Evolutionary conservation across 2,888 invertebrate species (phyloP).

Genomic region (Aethes cnicana): DNA sequence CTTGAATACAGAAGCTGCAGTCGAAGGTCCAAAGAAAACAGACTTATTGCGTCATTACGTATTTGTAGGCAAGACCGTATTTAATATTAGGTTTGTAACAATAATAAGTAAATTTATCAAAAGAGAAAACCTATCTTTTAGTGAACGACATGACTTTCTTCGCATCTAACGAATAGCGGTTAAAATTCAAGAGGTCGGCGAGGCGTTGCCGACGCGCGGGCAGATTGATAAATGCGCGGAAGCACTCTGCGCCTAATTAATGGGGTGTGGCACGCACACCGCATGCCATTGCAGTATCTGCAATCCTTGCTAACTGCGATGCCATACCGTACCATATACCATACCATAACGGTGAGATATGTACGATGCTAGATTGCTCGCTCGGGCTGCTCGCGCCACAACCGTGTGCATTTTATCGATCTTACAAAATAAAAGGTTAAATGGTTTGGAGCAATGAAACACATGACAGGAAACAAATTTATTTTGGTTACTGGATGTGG

Average conservation of each 20-base stretch:
- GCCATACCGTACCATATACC: constrained; percentile 38
- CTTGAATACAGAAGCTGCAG: too few relatives aligned
- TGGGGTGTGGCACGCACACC: constrained; percentile 78
- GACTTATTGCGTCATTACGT: too few relatives aligned
- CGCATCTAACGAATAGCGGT: constrained; percentile 28
- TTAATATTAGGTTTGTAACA: too few relatives aligned
- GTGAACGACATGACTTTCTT: constrained; percentile 5
- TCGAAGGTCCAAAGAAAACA: too few relatives aligned
- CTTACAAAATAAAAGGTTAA: constrained; percentile 11
- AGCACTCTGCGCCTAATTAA: constrained; percentile 79
- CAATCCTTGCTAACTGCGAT: constrained; percentile 61
- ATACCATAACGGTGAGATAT: constrained; percentile 46
- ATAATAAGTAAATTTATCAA: constrained; percentile 3
- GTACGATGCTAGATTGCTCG: too few relatives aligned
- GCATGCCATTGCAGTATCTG: constrained; percentile 66
- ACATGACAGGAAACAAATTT: constrained; percentile 10
- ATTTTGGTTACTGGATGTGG: neutral
- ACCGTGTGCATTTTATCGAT: constrained; percentile 41
- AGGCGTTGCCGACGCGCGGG: constrained; percentile 52
- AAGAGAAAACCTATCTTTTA: constrained; percentile 6
- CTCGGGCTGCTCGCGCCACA: constrained; percentile 43
- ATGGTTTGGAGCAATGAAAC: constrained; percentile 1
- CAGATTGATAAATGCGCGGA: constrained; percentile 80
- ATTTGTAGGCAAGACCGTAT: too few relatives aligned
- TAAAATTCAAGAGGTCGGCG: constrained; percentile 38